These are phyloP conservation scores for Thereva nobilitata DNA, from an alignment of 2,888 invertebrate species.

Conservation along the genomic window DNA sequence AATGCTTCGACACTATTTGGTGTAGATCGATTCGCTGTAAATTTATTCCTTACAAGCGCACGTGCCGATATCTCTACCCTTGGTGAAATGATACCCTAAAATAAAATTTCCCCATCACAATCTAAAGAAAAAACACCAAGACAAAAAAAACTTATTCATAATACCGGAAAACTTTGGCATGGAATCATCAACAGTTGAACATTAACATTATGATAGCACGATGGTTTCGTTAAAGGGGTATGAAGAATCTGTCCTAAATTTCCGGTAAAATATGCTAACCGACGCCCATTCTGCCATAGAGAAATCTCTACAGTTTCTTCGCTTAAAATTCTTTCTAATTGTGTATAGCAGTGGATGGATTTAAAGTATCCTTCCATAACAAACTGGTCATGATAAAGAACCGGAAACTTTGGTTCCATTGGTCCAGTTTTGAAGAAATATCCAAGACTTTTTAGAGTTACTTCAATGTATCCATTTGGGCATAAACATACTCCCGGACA, in stretches of 20 bases:
- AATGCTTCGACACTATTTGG: background rate
- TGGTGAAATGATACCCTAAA: slow-evolving; percentile 54
- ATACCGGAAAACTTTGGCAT: slow-evolving; percentile 54
- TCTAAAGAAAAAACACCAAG: slow-evolving; percentile 1
- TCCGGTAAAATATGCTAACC: slow-evolving; percentile 54
- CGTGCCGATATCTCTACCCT: slow-evolving; percentile 53
- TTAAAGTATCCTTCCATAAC: slow-evolving; percentile 56
- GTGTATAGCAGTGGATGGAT: slow-evolving; percentile 46
- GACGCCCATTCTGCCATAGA: slow-evolving; percentile 56
- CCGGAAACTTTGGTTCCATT: slow-evolving; percentile 54
- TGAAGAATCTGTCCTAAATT: slow-evolving; percentile 50
- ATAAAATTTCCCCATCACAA: background rate
- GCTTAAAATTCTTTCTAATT: slow-evolving; percentile 49
- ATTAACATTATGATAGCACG: slow-evolving; percentile 51
- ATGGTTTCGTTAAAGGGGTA: slow-evolving; percentile 47
- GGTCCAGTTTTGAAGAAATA: slow-evolving; percentile 55
- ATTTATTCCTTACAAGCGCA: slow-evolving; percentile 46
- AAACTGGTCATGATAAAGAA: slow-evolving; percentile 54
- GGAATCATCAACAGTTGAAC: slow-evolving; percentile 54
- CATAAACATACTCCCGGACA: slow-evolving; percentile 58
- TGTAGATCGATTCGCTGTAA: slow-evolving; percentile 11
- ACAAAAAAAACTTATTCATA: background rate
- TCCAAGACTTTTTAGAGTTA: slow-evolving; percentile 54
- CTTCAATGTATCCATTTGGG: slow-evolving; percentile 53
- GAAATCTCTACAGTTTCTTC: slow-evolving; percentile 53